Evolutionary conservation across 2,888 invertebrate genomes (phyloP).

Genomic region (Nysson spinosus): DNA sequence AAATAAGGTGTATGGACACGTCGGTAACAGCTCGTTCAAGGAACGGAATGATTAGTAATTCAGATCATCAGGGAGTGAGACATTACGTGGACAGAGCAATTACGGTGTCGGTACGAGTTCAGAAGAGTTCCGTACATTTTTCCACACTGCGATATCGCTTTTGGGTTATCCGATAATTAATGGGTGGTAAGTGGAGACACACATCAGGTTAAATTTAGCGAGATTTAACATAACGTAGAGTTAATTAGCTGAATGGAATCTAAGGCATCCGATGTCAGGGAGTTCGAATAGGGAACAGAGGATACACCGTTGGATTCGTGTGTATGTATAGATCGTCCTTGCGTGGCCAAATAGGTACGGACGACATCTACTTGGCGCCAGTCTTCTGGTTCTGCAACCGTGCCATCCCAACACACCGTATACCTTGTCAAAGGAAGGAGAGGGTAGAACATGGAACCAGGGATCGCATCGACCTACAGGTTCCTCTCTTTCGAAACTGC

Average conservation of each 20-base stretch:
- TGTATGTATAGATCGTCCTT: slow-evolving; percentile 46
- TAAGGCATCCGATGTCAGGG: slow-evolving; percentile 66
- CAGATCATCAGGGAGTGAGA: slow-evolving; percentile 64
- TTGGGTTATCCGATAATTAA: slow-evolving; percentile 56
- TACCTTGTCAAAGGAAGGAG: slow-evolving; percentile 51
- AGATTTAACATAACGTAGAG: slow-evolving; percentile 75
- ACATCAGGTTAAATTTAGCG: slow-evolving; percentile 68
- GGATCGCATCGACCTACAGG: slow-evolving; percentile 15
- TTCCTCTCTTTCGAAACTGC: slow-evolving; percentile 11
- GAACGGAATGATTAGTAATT: slow-evolving; percentile 64
- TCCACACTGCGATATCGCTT: slow-evolving; percentile 45
- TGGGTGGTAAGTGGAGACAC: slow-evolving; percentile 38
- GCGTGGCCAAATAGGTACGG: slow-evolving; percentile 58
- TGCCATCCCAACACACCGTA: slow-evolving; percentile 43
- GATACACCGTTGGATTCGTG: slow-evolving; percentile 20
- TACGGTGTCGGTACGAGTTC: slow-evolving; percentile 46
- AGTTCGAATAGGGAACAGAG: slow-evolving; percentile 24
- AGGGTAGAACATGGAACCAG: slow-evolving; percentile 48
- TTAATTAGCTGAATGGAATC: slow-evolving; percentile 76
- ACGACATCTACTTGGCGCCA: slow-evolving; percentile 74
- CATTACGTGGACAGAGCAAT: slow-evolving; percentile 60
- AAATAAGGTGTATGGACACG: too few species aligned
- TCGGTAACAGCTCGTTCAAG: slow-evolving; percentile 29
- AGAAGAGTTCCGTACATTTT: slow-evolving; percentile 56
- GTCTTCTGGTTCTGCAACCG: slow-evolving; percentile 63